Percentiles rank a stretch among this genome's conserved stretches.
phyloP scores from a whole-genome alignment of 1,140 invertebrate genomes.

The Ephestia elutella region DNA sequence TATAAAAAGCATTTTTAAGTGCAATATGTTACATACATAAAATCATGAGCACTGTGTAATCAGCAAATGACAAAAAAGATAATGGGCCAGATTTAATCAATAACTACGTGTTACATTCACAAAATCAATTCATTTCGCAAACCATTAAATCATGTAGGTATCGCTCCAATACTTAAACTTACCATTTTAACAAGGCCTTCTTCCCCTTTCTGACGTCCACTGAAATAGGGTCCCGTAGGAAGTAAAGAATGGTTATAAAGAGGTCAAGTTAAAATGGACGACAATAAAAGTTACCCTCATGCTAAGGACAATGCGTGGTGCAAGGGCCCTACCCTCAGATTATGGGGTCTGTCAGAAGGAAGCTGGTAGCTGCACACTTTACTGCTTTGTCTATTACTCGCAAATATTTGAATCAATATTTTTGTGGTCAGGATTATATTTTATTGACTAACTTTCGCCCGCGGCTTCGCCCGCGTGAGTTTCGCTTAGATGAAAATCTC shows the following conservation, averaged over 20 bases:
- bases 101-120: constrained; percentile 40
- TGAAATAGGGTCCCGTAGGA: constrained; percentile 11
- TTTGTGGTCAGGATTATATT: background rate
- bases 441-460: too few species aligned
- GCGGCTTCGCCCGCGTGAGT: too few species aligned
- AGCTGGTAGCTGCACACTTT: constrained; percentile 40
- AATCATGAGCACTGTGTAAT: too few species aligned
- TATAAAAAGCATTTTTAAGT: too few species aligned
- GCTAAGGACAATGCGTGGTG: constrained; percentile 59
- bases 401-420: background rate
- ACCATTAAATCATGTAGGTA: constrained; percentile 62
- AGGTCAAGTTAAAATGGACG: constrained; percentile 39
- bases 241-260: constrained; percentile 36
- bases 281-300: constrained; percentile 68
- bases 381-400: constrained; percentile 20
- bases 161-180: constrained; percentile 52
- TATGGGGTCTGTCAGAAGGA: constrained; percentile 31
- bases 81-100: constrained; percentile 15
- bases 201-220: constrained; percentile 18
- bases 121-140: constrained; percentile 68
- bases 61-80: background rate
- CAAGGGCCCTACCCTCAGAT: constrained; percentile 57
- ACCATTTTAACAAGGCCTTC: constrained; percentile 30
- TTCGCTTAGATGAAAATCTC: too few species aligned
- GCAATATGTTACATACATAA: too few species aligned